Base-by-base conservation (phyloP, 2,113 vertebrate species). In the Ranitomeya imitator region DNA sequence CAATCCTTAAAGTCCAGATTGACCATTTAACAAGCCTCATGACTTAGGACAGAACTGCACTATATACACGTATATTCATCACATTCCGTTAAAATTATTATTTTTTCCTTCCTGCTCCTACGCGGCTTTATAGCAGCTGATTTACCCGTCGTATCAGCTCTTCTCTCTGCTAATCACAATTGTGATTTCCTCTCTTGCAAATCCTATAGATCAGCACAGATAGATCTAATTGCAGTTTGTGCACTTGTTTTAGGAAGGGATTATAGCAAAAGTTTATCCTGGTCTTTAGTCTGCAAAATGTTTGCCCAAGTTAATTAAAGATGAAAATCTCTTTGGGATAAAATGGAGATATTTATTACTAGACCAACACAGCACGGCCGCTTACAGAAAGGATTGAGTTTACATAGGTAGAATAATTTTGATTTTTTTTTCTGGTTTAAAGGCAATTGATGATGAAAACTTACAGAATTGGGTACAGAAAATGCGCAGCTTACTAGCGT, bases 221-320 rank as follows among this genome's bases (percentile, higher is more conserved):
- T 63, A 63, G 23, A 82, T 63, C 79, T 82, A 63, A 82, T 82
- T 81, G 79, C 57, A 37, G n/a, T 80, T 80, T 60, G 16, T 1
- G 59, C 55, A 37, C 16, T 37, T 82, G 31, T 82, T 82, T 82
- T 63, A 63, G 15, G 31, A 82, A 82, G 31, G 79, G 79, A 82
- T 82, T 82, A 82, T 45, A 82, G 37, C 59, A 82, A 82, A 82
- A 82, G 26, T 82, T 63, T 82, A 82, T 63, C 31, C 9, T 12
- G 18, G 16, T 63, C 59, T 82, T 82, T 51, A 21, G 16, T 13
- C 79, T 82, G 59, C 79, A 82, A 63, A 63, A 45, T 82, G 31
- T 82, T 82, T 82, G 79, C 31, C 79, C 37, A 82, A 82, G 79
- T 82, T 82, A 82, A 82, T 82, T 63, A 82, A 82, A 82, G 79